phyloP scores from a whole-genome alignment of 2,888 invertebrate genomes.

The Troides helena region DNA sequence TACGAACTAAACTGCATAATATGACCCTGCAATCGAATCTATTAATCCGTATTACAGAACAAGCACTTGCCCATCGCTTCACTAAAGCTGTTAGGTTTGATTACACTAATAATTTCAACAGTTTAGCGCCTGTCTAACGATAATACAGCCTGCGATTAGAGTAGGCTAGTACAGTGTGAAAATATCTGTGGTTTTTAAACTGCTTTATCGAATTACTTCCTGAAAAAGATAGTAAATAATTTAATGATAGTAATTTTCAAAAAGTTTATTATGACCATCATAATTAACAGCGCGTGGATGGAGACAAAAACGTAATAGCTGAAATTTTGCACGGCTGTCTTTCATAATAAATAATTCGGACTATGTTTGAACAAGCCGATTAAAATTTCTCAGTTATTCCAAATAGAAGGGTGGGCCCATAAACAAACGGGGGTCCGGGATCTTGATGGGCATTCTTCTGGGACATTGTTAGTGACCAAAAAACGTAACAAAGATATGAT shows the following conservation, averaged over 20 bases:
- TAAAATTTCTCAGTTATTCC: slow-evolving; percentile 51
- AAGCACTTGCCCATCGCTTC: too few species aligned
- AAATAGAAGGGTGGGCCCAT: slow-evolving; percentile 50
- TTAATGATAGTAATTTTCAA: neutral
- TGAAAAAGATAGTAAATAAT: too few species aligned
- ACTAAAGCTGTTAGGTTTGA: too few species aligned
- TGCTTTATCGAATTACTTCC: too few species aligned
- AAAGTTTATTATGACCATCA: neutral
- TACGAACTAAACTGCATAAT: too few species aligned
- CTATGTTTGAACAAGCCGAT: slow-evolving; percentile 45
- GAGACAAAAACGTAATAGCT: slow-evolving; percentile 21
- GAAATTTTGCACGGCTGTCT: slow-evolving; percentile 41
- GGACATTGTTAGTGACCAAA: slow-evolving; percentile 43
- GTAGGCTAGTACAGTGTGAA: too few species aligned
- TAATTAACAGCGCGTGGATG: neutral
- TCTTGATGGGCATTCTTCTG: slow-evolving; percentile 50
- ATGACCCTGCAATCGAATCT: too few species aligned
- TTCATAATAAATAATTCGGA: slow-evolving; percentile 45
- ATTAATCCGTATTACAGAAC: too few species aligned
- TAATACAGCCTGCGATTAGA: too few species aligned
- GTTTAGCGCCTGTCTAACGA: too few species aligned
- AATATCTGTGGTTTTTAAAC: too few species aligned
- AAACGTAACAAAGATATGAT: slow-evolving; percentile 49
- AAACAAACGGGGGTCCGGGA: slow-evolving; percentile 48
- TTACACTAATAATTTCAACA: too few species aligned